A percentile compares a stretch with the other conserved stretches of the same genome.
These are phyloP conservation scores for Idaea aversata DNA, from an alignment of 2,888 invertebrate species.

Conservation along the genomic window DNA sequence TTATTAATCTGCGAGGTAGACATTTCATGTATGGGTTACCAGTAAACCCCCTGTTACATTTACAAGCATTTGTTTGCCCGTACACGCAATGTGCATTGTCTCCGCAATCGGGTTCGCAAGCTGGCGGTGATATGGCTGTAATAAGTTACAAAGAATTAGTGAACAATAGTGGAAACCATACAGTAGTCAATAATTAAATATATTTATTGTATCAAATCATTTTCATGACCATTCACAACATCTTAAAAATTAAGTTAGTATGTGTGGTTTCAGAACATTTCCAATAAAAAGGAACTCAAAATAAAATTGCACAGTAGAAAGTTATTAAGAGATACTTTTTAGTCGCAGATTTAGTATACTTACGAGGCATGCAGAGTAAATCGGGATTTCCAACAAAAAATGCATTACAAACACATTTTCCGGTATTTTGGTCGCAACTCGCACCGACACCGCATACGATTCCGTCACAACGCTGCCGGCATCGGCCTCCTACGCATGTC, in stretches of 20 bases:
- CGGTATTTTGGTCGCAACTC: slow-evolving; percentile 88
- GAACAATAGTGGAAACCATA: not conserved
- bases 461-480: slow-evolving; percentile 93
- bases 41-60: slow-evolving; percentile 89
- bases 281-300: not conserved
- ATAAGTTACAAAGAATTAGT: slow-evolving; percentile 36
- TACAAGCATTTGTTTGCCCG: slow-evolving; percentile 87
- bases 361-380: slow-evolving; percentile 94
- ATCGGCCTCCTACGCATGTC: slow-evolving; percentile 92
- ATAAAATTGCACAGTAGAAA: not conserved
- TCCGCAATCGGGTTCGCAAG: slow-evolving; percentile 90
- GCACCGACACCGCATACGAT: slow-evolving; percentile 94
- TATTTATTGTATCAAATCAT: not conserved
- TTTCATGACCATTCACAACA: not conserved
- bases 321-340: not conserved
- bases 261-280: not conserved
- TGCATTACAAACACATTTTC: slow-evolving; percentile 92
- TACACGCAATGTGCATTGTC: slow-evolving; percentile 93
- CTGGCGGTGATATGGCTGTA: slow-evolving; percentile 87
- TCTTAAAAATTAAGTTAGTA: slow-evolving; percentile 4
- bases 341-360: slow-evolving; percentile 59
- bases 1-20: slow-evolving; percentile 84
- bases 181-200: not conserved
- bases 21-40: slow-evolving; percentile 95
- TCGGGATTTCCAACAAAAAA: slow-evolving; percentile 95